Evolutionary conservation across 2,888 invertebrate genomes (phyloP).

Genomic region (Eupithecia subfuscata): DNA sequence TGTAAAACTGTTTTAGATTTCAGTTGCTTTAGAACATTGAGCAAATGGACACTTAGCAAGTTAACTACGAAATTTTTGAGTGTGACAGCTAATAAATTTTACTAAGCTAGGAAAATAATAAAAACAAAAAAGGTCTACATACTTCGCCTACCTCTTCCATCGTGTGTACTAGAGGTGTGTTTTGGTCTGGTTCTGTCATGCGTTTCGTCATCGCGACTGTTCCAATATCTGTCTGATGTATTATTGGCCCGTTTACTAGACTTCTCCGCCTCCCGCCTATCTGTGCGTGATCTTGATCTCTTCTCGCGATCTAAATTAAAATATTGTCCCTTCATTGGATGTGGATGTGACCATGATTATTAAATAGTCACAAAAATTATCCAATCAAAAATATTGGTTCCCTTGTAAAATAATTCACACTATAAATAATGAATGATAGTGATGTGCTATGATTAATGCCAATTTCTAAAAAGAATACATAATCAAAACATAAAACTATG

Average conservation of each 20-base stretch:
- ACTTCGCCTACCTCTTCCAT: conserved; percentile 65
- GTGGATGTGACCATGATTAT: neutral
- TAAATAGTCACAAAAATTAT: neutral
- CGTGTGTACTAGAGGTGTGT: conserved; percentile 63
- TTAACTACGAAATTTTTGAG: neutral
- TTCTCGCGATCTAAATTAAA: conserved; percentile 69
- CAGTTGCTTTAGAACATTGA: neutral
- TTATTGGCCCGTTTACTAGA: conserved; percentile 72
- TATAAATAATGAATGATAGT: neutral
- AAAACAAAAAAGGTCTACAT: conserved; percentile 26
- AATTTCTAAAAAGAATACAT: neutral
- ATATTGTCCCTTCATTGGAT: conserved; percentile 2
- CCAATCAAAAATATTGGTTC: neutral
- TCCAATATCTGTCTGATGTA: conserved; percentile 74
- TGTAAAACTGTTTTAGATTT: neutral
- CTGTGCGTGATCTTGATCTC: conserved; percentile 73
- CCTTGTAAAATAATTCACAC: neutral
- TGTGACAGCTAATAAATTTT: neutral
- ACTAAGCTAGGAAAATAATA: conserved; percentile 3
- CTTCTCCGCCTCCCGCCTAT: conserved; percentile 72
- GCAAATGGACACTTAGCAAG: neutral
- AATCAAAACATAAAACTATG: neutral
- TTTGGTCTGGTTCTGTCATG: conserved; percentile 73
- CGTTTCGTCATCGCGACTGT: conserved; percentile 67
- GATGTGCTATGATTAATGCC: neutral